Percentiles rank a stretch among this genome's conserved stretches.
Evolutionary conservation across 2,113 vertebrate genomes (phyloP).

Genomic region (Forbesichthys agassizii): DNA sequence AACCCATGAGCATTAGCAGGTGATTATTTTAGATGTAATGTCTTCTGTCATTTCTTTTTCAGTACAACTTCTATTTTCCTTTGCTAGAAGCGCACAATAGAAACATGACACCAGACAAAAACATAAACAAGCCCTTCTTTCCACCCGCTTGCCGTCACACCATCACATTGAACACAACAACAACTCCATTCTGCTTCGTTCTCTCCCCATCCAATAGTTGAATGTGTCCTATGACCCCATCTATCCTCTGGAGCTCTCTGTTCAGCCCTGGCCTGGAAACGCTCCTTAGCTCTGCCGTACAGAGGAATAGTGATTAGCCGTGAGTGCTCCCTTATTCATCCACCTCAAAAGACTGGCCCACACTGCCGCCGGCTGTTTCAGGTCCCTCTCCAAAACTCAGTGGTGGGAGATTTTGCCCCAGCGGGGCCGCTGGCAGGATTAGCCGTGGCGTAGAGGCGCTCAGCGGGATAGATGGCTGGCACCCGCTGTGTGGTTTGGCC

Average conservation of each 20-base stretch:
- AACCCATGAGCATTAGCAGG: no score
- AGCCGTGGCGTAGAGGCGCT: slow-evolving; percentile 44
- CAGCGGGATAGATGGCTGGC: slow-evolving; percentile 41
- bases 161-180: background rate
- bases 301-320: slow-evolving; percentile 58
- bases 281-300: slow-evolving; percentile 47
- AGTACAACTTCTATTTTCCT: background rate
- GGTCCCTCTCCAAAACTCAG: slow-evolving; percentile 45
- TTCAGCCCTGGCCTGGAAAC: slow-evolving; percentile 42
- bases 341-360: slow-evolving; percentile 30
- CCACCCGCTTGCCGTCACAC: slow-evolving; percentile 20
- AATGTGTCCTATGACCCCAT: background rate
- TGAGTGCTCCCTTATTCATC: slow-evolving; percentile 30
- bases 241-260: slow-evolving; percentile 34
- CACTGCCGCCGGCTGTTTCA: slow-evolving; percentile 27
- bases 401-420: no score
- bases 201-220: background rate
- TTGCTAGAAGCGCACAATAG: background rate
- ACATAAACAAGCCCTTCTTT: background rate
- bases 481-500: slow-evolving; percentile 15
- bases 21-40: background rate
- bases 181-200: background rate
- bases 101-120: background rate
- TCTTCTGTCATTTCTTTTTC: background rate
- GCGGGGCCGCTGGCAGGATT: background rate